Evolutionary conservation across 2,113 vertebrate genomes (phyloP).

Genomic region (Motacilla tschutschensis): DNA sequence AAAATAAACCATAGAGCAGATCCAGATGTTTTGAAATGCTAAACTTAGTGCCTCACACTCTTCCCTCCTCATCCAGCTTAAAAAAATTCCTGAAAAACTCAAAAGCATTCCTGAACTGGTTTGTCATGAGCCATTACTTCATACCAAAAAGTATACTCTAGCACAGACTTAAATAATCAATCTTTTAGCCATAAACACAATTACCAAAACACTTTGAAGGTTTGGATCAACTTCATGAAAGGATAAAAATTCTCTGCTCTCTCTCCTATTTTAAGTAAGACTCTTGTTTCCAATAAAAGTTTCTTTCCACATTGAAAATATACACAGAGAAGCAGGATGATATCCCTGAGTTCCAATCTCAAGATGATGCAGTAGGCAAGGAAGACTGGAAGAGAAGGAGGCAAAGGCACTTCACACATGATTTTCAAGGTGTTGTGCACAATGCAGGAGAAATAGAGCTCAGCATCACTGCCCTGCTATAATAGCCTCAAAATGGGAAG

Average conservation of each 20-base stretch:
- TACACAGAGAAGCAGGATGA: not conserved
- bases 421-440: not conserved
- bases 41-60: constrained; percentile 44
- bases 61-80: constrained; percentile 20
- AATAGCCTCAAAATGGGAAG: not conserved
- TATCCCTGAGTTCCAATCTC: not conserved
- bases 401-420: not conserved
- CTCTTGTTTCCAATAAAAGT: not conserved
- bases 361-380: not conserved
- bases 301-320: not conserved
- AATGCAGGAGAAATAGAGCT: not conserved
- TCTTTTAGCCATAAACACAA: constrained; percentile 41
- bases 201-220: constrained; percentile 54
- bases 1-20: constrained; percentile 55
- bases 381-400: not conserved
- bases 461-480: not conserved
- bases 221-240: constrained; percentile 30
- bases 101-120: constrained; percentile 60
- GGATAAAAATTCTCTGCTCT: constrained; percentile 9
- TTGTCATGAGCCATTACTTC: constrained; percentile 64
- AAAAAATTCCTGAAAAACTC: constrained; percentile 45
- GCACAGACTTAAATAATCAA: constrained; percentile 51
- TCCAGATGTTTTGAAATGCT: constrained; percentile 65
- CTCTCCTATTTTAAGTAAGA: not conserved
- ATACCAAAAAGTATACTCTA: constrained; percentile 37